Evolutionary conservation across 1,140 invertebrate genomes (phyloP), one percentile per base, ranked within the genome.

Genomic region (Aphaenogaster rudis): DNA sequence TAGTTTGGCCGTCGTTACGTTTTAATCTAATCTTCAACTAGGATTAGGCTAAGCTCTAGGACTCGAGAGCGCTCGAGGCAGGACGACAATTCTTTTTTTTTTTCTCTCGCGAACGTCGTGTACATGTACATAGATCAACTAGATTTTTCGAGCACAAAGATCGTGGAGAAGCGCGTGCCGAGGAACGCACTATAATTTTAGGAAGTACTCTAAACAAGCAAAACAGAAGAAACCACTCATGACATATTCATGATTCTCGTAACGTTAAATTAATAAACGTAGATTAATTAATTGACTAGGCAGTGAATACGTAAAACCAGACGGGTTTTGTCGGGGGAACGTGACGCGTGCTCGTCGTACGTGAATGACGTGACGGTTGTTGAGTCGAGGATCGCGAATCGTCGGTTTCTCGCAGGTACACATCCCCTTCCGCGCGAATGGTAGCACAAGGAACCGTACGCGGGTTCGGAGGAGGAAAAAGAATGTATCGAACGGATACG

Each of bases 241-340:
- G 57, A 91, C 92, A 94, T 94, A 94, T 93, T 94, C 94, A 94
- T 89, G 79, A 89, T 91, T 88, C 91, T 93, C 90, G 82, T 94
- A 92, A 89, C 72, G 86, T 91, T 93, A 91, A 89, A 93, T 89
- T 92, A 91, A 90, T 93, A 76, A 92, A 84, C 69, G 82, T 93
- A 93, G 91, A 92, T 89, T 91, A 84, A 84, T 84, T 82, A 81
- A 71, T 59, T 59, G 52, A 81, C 57, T 81, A 57, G 11, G 36
- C 78, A 69, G 48, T 66, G 39, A 81, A 81, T 81, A 81, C 63
- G 78, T 69, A 80, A 69, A 78, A 39, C 13, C n/a, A 42, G 7
- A 80, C 13, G 21, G 15, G 36, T 78, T 39, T 63, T 61, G 28
- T 52, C 33, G 3, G n/a, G 21, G 45, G 13, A 67, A 67, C n/a